Conservation (phyloP, 2,113 vertebrate genomes). For the Synchiropus splendidus region DNA sequence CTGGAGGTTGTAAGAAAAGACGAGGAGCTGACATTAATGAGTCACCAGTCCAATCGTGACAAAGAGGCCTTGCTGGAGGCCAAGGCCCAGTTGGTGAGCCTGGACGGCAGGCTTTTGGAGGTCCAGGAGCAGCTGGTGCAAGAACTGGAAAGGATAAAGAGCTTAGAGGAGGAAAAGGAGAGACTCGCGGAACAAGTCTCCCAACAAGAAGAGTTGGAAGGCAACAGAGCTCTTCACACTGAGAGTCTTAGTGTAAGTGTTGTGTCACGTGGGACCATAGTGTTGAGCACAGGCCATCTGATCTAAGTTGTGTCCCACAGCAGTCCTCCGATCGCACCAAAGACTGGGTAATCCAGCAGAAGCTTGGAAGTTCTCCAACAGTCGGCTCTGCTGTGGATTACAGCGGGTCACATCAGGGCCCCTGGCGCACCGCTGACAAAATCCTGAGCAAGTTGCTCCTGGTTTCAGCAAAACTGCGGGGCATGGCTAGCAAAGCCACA, state of each 20-base stretch:
- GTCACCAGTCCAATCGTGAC: constrained; percentile 64
- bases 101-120: constrained; percentile 62
- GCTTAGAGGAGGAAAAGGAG: constrained; percentile 72
- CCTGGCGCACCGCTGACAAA: constrained; percentile 64
- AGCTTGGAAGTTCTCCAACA: constrained; percentile 39
- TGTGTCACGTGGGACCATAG: no score
- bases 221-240: constrained; percentile 19
- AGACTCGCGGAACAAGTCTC: constrained; percentile 69
- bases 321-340: constrained; percentile 65
- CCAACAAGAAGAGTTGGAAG: constrained; percentile 28
- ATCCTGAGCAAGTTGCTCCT: constrained; percentile 72
- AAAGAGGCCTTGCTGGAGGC: constrained; percentile 70
- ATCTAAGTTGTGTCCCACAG: constrained; percentile 1
- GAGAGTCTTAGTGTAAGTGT: constrained; percentile 40
- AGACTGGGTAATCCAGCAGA: constrained; percentile 80
- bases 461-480: constrained; percentile 68
- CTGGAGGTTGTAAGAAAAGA: constrained; percentile 78
- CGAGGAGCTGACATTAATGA: constrained; percentile 71
- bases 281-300: background rate
- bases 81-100: constrained; percentile 61
- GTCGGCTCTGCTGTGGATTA: constrained; percentile 27
- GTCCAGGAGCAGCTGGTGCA: constrained; percentile 71
- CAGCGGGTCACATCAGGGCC: constrained; percentile 31
- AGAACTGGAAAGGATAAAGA: constrained; percentile 64
- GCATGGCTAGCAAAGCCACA: constrained; percentile 65